phyloP scores from a whole-genome alignment of 2,113 vertebrate species.

The Limanda limanda region DNA sequence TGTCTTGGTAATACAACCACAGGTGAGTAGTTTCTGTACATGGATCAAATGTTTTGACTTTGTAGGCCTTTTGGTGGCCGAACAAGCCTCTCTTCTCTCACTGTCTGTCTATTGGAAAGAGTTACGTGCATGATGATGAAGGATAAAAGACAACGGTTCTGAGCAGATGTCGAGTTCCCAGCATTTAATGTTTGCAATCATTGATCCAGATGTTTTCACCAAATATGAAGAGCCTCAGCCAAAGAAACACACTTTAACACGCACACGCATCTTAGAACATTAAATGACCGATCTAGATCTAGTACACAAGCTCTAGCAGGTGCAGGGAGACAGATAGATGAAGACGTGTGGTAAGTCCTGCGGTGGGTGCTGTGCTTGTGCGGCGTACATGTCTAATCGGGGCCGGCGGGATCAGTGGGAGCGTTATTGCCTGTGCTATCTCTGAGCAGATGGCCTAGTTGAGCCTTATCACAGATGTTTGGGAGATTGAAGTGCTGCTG shows the following conservation, averaged over 20 bases:
- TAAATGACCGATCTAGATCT: constrained; percentile 12
- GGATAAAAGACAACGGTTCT: neutral
- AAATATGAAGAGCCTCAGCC: constrained; percentile 3
- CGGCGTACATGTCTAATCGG: constrained; percentile 33
- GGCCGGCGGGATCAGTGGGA: constrained; percentile 52
- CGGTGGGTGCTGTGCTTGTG: neutral
- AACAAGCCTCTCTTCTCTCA: neutral
- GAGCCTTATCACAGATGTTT: constrained; percentile 72
- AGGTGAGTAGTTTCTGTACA: neutral
- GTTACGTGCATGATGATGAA: neutral
- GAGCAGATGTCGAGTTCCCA: neutral
- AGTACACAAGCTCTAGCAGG: constrained; percentile 13
- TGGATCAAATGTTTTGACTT: neutral
- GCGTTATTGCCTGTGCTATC: constrained; percentile 55
- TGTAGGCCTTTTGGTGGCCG: neutral
- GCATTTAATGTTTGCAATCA: neutral
- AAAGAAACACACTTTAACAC: neutral
- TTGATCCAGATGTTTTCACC: constrained; percentile 12
- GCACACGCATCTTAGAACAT: constrained; percentile 6
- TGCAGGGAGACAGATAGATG: neutral
- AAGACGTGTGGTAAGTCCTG: constrained; percentile 9
- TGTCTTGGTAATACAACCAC: neutral
- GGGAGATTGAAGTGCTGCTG: constrained; percentile 60
- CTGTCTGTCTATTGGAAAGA: neutral
- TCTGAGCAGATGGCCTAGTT: constrained; percentile 65